Base-by-base conservation (phyloP, 2,888 invertebrate species). In the Branchellion lobata region DNA sequence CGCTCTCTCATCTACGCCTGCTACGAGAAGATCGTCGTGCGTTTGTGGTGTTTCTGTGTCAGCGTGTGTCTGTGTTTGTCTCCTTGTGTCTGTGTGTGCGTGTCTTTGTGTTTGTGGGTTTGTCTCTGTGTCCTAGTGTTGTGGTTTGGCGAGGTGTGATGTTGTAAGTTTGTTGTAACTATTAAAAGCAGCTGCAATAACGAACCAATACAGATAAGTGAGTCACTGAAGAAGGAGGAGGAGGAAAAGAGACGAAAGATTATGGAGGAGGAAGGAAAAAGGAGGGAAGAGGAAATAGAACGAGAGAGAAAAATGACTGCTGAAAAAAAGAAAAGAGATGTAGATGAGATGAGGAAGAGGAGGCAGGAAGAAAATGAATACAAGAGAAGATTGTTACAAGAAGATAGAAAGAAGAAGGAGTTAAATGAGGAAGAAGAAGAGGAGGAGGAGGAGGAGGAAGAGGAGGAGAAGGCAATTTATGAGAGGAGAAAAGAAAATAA, bases 21-120 rank as follows among this genome's bases (percentile, higher is more conserved):
- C 65, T 77, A 77, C 21, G 77, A 77, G 65, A 77, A 77, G 65
- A 65, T 77, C 2, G 77, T 77, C 21, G 77, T 77, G n/a, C 31
- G 77, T 77, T 29, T 5, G 40, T 2, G 36, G n/a, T 33, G n/a
- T n/a, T n/a, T n/a, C n/a, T n/a, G n/a, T n/a, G n/a, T n/a, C n/a
- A n/a, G n/a, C n/a, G 71, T 11, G 74, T 11, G 14, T 3, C 11
- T 11, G 33, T 11, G 14, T 24, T 3, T 3, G 33, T 69, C 27
- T 31, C 31, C 29, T 31, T 8, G n/a, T 65, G 65, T 8, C n/a
- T 14, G 11, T 8, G 11, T 65, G 65, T 8, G 14, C n/a, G n/a
- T n/a, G n/a, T n/a, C n/a, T n/a, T n/a, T n/a, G 65, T 71, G 29
- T 71, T 27, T 71, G 71, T 11, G 74, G 69, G 14, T 3, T 31